Base-by-base conservation (phyloP, 2,888 invertebrate species). In the Drosophila cognata region DNA sequence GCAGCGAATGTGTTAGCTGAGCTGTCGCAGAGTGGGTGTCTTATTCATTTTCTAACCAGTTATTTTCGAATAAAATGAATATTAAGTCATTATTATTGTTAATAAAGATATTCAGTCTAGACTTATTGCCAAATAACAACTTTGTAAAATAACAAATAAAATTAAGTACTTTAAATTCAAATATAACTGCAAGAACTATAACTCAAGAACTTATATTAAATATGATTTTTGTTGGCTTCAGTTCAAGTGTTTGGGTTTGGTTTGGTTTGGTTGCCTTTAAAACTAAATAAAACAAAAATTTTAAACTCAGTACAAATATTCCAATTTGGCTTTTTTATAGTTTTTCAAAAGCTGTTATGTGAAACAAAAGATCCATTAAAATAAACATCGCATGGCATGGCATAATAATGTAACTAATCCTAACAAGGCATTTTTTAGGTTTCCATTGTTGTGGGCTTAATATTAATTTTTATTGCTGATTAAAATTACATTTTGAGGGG, bases 361-460 rank as follows among this genome's bases (percentile, higher is more conserved):
- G 1, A 11, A 18, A 18, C 29, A 29, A 36, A 46, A 31, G 25
- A 16, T 33, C 2, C 8, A 48, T 58, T 38, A n/a, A 50, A 50
- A n/a, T 28, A 28, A 55, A 41, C 7, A 57, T 13, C 48, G 36
- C 31, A 18, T 41, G 62, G 36, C 31, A 18, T 41, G 62, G 41
- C 31, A 62, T 62, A 36, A 63, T 53, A 63, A 52, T 56, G 56
- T 63, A 53, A 38, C 36, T 18, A 65, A 65, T 59, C 46, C 28
- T 25, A 43, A 48, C 51, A 28, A 50, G 43, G 16, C 59, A 58
- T 48, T 63, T 21, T 36, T 71, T 25, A 51, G 61, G 46, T 28
- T 41, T 58, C 36, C 59, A 76, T 66, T 87, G 82, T 84, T 76
- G 57, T 48, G 50, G 52, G 66, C 74, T 74, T 61, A 72, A 88